Base-by-base conservation (phyloP, 2,797 vertebrate genomes). In the Etheostoma perlongum region DNA sequence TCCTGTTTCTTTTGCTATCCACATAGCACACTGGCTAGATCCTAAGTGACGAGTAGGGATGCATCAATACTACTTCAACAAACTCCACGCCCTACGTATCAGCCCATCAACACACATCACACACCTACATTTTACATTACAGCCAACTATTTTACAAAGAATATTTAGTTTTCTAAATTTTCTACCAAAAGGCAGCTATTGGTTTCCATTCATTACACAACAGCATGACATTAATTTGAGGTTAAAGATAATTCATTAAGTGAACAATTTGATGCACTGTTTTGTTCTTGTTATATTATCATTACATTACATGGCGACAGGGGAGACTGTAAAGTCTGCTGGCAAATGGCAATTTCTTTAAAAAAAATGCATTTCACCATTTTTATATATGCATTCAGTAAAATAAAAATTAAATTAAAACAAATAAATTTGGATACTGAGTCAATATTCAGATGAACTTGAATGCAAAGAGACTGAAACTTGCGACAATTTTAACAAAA, bases 21-120 rank as follows among this genome's bases (percentile, higher is more conserved):
- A 72, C 72, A 68, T 36, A 71, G 67, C 67, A 72, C 15, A 33
- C 76, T 46, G 63, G 54, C 81, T 84, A 88, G 78, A 72, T 63
- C 60, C 75, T 78, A 86, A 57, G 60, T 63, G 65, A 86, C 48
- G 10, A 72, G 25, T 33, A n/a, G 25, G 47, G 74, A 84, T 54
- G 63, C 78, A 75, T 64, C 68, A 46, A 70, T 62, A 65, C 76
- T 63, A 53, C 25, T 60, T 53, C 69, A 73, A 68, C 52, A n/a
- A 63, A 40, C 60, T 70, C 46, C 55, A 68, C 68, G 11, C 33
- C 40, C 33, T 42, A 15, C 18, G n/a, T 82, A 79, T 62, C 33
- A 78, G 58, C 63, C 72, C 61, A 70, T 58, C 36, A 54, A 66
- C 51, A 46, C 23, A 55, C 61, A 33, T 5, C 61, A 48, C 42